Percentiles rank a stretch among this genome's conserved stretches.
Evolutionary conservation across 2,888 invertebrate species (phyloP).

Genomic region (Drosophila peninsularis): DNA sequence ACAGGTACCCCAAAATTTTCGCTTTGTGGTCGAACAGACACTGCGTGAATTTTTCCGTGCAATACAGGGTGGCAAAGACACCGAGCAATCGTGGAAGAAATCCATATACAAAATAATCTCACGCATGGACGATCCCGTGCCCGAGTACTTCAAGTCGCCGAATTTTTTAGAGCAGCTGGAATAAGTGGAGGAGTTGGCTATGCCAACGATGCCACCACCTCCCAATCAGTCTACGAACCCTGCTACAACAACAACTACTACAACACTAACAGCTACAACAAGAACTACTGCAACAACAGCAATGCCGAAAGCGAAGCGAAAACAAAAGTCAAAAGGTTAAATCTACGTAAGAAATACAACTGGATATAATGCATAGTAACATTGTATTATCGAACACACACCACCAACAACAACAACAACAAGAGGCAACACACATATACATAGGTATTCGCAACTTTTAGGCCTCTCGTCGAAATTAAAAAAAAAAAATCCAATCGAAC

Average conservation of each 20-base stretch:
- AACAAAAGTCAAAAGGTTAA: slow-evolving; percentile 71
- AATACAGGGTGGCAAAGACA: slow-evolving; percentile 97
- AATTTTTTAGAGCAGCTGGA: slow-evolving; percentile 99
- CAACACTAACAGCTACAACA: slow-evolving; percentile 38
- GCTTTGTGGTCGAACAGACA: slow-evolving; percentile 98
- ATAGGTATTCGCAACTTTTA: slow-evolving; percentile 36
- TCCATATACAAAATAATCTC: slow-evolving; percentile 99
- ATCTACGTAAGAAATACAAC: slow-evolving; percentile 74
- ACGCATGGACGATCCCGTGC: slow-evolving; percentile 98
- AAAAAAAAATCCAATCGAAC: slow-evolving; percentile 84
- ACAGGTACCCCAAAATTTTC: slow-evolving; percentile 98
- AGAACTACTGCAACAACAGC: slow-evolving; percentile 45
- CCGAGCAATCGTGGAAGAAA: slow-evolving; percentile 99
- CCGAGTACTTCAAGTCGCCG: slow-evolving; percentile 99
- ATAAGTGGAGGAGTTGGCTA: slow-evolving; percentile 85
- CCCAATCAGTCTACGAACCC: slow-evolving; percentile 54
- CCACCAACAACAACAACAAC: slow-evolving; percentile 4
- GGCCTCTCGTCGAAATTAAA: slow-evolving; percentile 52
- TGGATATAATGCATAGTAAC: slow-evolving; percentile 57
- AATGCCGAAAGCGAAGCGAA: slow-evolving; percentile 67
- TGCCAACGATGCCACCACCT: slow-evolving; percentile 64
- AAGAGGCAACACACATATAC: slow-evolving; percentile 41
- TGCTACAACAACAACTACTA: slow-evolving; percentile 49
- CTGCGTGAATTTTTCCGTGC: slow-evolving; percentile 99
- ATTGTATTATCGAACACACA: slow-evolving; percentile 22